phyloP scores from a whole-genome alignment of 2,113 vertebrate species.

The Barbus barbus region DNA sequence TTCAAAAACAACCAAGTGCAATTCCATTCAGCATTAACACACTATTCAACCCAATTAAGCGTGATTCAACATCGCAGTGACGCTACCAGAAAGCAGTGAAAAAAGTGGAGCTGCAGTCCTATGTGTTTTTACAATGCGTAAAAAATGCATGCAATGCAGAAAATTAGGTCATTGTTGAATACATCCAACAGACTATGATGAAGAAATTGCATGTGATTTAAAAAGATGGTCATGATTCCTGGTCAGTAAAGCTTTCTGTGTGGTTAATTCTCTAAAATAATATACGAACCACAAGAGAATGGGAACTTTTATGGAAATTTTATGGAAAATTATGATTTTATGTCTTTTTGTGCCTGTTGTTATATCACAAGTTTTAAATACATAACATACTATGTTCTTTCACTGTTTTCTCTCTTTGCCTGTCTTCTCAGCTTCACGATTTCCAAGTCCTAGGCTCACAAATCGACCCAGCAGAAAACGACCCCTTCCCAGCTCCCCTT shows the following conservation, averaged over 20 bases:
- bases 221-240: not conserved
- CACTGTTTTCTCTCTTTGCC: not conserved
- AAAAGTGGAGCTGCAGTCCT: conserved; percentile 65
- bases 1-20: conserved; percentile 67
- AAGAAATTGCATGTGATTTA: not conserved
- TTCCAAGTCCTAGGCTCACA: conserved; percentile 88
- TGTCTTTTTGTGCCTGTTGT: not conserved
- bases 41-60: conserved; percentile 75
- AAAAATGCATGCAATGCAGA: conserved; percentile 19
- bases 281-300: not conserved
- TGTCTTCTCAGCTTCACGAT: conserved; percentile 79
- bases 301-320: not conserved
- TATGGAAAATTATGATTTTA: not conserved
- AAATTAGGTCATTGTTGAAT: conserved; percentile 10
- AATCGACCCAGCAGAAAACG: conserved; percentile 91
- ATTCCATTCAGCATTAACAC: conserved; percentile 74
- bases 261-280: not conserved
- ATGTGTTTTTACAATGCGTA: conserved; percentile 50
- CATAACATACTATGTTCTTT: not conserved
- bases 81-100: conserved; percentile 65
- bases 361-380: not conserved
- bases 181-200: not conserved
- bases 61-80: conserved; percentile 76
- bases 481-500: conserved; percentile 87
- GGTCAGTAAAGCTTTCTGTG: not conserved